Evolutionary conservation across 1,140 invertebrate genomes (phyloP).

Genomic region (Laupala kohalensis): DNA sequence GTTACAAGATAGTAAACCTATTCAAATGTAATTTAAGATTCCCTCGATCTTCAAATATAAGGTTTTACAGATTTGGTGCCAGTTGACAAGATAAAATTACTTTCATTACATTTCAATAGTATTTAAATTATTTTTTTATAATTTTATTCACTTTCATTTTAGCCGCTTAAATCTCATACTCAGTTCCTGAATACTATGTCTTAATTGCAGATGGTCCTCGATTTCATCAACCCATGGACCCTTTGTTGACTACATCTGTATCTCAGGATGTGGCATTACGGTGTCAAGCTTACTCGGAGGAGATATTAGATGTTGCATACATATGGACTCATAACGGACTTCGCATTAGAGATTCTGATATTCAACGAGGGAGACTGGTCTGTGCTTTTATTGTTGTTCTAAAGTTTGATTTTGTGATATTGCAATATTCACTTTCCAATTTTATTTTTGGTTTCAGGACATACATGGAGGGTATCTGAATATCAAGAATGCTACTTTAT

Average conservation of each 20-base stretch:
- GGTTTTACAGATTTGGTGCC: too few species aligned
- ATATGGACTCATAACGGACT: constrained; percentile 83
- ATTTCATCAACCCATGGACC: constrained; percentile 51
- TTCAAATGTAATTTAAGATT: too few species aligned
- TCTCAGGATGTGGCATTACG: constrained; percentile 56
- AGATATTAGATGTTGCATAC: constrained; percentile 74
- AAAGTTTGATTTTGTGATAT: too few species aligned
- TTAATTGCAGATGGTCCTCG: constrained; percentile 40
- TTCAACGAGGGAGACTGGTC: constrained; percentile 35
- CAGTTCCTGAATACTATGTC: neutral
- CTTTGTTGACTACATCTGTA: constrained; percentile 48
- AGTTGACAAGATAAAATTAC: too few species aligned
- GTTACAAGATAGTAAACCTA: too few species aligned
- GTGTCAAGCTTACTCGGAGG: constrained; percentile 68
- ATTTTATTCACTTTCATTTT: neutral
- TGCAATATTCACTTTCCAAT: neutral
- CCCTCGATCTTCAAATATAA: too few species aligned
- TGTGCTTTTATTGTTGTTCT: constrained; percentile 11
- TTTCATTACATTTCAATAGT: too few species aligned
- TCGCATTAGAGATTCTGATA: constrained; percentile 50
- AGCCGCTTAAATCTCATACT: neutral
- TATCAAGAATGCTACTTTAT: constrained; percentile 68
- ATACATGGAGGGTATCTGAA: constrained; percentile 59
- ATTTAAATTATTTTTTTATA: neutral
- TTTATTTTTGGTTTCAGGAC: constrained; percentile 22